phyloP scores from a whole-genome alignment of 2,888 invertebrate genomes.

The Pachymerium ferrugineum region DNA sequence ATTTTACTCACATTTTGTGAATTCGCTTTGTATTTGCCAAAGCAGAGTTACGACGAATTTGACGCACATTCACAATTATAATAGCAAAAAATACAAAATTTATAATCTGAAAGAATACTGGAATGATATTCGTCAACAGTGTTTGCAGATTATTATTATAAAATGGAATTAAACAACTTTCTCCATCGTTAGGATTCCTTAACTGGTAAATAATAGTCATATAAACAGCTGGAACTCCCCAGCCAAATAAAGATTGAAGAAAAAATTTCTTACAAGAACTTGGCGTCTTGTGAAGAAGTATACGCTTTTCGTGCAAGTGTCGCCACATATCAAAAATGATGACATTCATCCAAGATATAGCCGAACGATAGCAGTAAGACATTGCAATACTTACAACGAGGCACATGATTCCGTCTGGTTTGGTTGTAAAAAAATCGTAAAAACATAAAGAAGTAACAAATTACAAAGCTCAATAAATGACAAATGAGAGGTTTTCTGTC shows the following conservation, averaged over 20 bases:
- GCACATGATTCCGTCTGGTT: background rate
- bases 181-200: background rate
- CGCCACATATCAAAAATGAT: slow-evolving; percentile 10
- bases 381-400: background rate
- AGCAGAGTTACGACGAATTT: background rate
- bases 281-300: background rate
- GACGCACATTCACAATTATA: background rate
- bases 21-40: background rate
- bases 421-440: no score
- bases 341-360: background rate
- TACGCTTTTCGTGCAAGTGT: slow-evolving; percentile 23
- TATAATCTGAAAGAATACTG: background rate
- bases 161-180: background rate
- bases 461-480: no score
- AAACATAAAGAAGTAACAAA: no score
- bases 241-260: background rate
- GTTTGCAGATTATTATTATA: background rate
- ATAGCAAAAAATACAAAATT: background rate
- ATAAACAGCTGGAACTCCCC: background rate
- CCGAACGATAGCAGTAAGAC: background rate
- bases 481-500: no score
- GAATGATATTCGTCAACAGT: background rate
- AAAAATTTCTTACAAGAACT: background rate
- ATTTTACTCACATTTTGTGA: background rate
- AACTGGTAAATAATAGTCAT: background rate